Base-by-base conservation (phyloP, 1,140 invertebrate genomes). In the Drosophila kepulauana region DNA sequence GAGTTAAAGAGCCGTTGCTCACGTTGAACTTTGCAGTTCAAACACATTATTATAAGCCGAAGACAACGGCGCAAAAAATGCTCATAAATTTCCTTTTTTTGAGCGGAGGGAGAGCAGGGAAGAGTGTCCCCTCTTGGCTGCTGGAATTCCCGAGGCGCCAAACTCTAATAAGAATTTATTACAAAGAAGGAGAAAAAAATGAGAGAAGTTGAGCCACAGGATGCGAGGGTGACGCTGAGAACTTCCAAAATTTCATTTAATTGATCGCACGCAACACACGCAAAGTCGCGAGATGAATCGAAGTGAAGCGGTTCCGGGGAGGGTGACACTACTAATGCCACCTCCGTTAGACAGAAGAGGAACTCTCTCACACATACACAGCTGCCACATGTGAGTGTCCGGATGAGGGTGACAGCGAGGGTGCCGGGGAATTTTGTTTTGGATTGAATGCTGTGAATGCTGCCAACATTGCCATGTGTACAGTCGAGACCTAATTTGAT, bases 101-200 rank as follows among this genome's bases (percentile, higher is more conserved):
- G 8, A n/a, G 20, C 11, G 7, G 8, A 11, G 10, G 7, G 38
- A 41, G 33, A 33, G 5, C 5, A 6, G 5, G 51, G 13, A n/a
- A 54, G 30, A n/a, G 15, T 46, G 54, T 15, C 58, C 20, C 11
- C 11, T 20, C 10, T 6, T 30, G 28, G 48, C 61, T 67, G 16
- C 45, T 11, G 35, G 20, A 56, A 70, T 41, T 52, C 65, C 38
- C 25, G 52, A 71, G 51, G 75, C 70, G 75, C 71, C 62, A 33
- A 51, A 67, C 72, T 80, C 75, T 78, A 81, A 89, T 89, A 59
- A 66, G 78, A 89, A 89, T 85, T 85, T 81, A 77, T 89, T 73
- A 76, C 80, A 69, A 45, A 67, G 25, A 72, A 43, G 45, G 48
- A 68, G 51, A 68, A 73, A 30, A 28, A 51, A 20, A 10, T 11